These are phyloP conservation scores for Atrichornis clamosus DNA, from an alignment of 2,113 vertebrate genomes.

Conservation along the genomic window DNA sequence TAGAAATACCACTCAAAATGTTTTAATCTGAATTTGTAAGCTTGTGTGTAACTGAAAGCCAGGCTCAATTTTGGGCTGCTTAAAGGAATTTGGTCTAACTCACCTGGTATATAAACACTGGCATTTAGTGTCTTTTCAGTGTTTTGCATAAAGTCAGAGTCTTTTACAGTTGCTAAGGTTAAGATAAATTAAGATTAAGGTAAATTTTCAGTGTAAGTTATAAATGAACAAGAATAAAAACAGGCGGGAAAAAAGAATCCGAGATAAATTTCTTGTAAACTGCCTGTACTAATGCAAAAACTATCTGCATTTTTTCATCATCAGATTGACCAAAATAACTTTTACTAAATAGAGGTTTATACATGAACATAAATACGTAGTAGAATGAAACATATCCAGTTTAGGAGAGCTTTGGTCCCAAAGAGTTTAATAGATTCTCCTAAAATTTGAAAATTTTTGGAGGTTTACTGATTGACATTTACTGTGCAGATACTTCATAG, in stretches of 20 bases:
- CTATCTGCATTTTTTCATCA: neutral
- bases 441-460: neutral
- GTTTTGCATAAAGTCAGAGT: neutral
- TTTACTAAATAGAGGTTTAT: neutral
- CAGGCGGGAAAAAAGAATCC: neutral
- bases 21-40: neutral
- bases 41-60: neutral
- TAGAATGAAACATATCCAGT: neutral
- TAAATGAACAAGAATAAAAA: neutral
- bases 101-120: neutral
- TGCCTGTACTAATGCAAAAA: neutral
- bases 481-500: neutral
- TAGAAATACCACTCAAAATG: neutral
- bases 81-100: neutral
- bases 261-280: neutral
- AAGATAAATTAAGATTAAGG: too few relatives aligned
- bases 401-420: neutral
- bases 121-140: neutral
- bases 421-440: neutral
- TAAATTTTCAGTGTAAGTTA: neutral
- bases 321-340: neutral
- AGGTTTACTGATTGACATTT: neutral
- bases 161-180: neutral
- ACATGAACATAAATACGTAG: fast-evolving
- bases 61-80: neutral